phyloP scores from a whole-genome alignment of 92 coral and sea anemone species.

The Paramuricea clavata region DNA sequence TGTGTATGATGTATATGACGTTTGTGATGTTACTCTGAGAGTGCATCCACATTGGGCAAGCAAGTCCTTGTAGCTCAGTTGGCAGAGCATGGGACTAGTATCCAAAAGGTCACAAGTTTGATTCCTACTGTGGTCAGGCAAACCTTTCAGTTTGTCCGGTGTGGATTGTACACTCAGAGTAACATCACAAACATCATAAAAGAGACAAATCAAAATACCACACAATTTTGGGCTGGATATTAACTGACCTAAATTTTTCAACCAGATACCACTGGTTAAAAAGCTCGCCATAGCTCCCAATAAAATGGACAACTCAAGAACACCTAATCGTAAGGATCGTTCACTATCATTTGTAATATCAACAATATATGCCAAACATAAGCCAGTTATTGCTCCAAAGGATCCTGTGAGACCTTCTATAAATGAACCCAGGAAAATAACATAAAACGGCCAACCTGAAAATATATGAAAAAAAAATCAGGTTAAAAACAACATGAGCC shows the following conservation, averaged over 20 bases:
- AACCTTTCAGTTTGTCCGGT: no score
- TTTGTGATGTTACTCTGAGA: no score
- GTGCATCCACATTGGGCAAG: no score
- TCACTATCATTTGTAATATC: slow-evolving; percentile 56
- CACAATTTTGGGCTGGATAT: no score
- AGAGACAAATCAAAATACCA: no score
- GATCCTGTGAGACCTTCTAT: slow-evolving; percentile 67
- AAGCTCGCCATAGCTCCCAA: slow-evolving; percentile 58
- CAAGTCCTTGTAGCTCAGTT: no score
- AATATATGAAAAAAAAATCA: neutral
- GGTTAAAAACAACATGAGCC: neutral
- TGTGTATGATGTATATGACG: no score
- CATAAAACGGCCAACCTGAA: slow-evolving; percentile 61
- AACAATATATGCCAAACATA: slow-evolving; percentile 57
- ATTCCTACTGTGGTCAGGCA: no score
- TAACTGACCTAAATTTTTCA: slow-evolving; percentile 59
- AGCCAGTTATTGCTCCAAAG: slow-evolving; percentile 41
- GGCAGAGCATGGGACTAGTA: no score
- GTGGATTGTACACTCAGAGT: no score
- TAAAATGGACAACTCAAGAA: slow-evolving; percentile 55
- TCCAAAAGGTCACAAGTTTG: no score
- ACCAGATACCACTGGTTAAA: slow-evolving; percentile 66
- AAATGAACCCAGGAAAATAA: slow-evolving; percentile 66
- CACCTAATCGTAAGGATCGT: slow-evolving; percentile 64
- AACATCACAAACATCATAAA: no score